Evolutionary conservation across 2,797 vertebrate species (phyloP), one percentile per base, ranked within the genome.

Genomic region (Clamator glandarius): DNA sequence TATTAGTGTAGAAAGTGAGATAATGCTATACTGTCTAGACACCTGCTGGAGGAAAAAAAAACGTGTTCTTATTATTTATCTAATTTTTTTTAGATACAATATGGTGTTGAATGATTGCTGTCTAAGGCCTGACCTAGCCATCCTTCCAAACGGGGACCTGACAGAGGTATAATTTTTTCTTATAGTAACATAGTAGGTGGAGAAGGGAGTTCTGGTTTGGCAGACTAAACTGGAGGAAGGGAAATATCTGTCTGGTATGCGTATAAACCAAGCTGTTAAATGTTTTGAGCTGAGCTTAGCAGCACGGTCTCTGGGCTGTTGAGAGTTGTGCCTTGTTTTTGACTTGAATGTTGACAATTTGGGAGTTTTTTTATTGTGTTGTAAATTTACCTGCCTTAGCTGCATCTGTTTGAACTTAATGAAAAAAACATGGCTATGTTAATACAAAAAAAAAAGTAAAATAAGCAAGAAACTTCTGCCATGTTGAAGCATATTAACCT

Each of bases 111-210:
- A 98, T 50, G 97, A 97, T 90, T 99, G 99, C 97, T 99, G 98
- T 94, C 97, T 99, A 78, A 97, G 98, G 95, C 98, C 98, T 57
- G 99, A 99, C 96, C 95, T 99, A 88, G 97, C 98, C 72, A 98
- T 98, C 82, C 98, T 99, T 62, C 98, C 99, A 77, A 98, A 97
- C 35, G 98, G 98, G 20, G 99, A 99, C 96, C 97, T 99, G 93
- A 99, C 99, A 39, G 98, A 99, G 98, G 99, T 99, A 97, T 76
- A 68, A 23, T 67, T 86, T 86, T 78, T 93, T 24, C 21, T 86
- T 76, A 14, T 17, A 41, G 33, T 75, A 23, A 87, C 70, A 18
- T 67, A n/a, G 33, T 61, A 62, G 31, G 4, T 46, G 33, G 4
- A 59, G 11, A 23, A 9, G 21, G 42, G n/a, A 77, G 50, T 69